Base-by-base conservation (phyloP, 2,797 vertebrate genomes). In the Sebastes reedi region DNA sequence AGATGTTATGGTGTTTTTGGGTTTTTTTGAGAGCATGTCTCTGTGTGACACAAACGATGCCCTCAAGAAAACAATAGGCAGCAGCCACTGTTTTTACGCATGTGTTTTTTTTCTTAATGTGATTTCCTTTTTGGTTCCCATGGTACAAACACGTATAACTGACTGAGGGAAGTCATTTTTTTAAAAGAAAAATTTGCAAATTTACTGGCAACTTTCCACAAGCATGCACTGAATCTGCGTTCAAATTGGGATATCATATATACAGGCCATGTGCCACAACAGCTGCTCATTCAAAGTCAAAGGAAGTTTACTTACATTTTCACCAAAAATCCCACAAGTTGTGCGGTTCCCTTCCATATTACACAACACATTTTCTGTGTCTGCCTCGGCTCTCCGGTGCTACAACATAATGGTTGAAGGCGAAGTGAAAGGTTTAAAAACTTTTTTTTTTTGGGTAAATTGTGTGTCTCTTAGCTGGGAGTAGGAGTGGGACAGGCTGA, bases 221-320 rank as follows among this genome's bases (percentile, higher is more conserved):
- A 67, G 72, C 78, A 79, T 34, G 66, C 50, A 54, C 30, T 36
- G 34, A 80, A 62, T 32, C 60, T 73, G 66, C 83, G 67, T 39
- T 58, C 42, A 81, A 78, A 84, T 34, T 54, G 67, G 50, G 25
- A 50, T 50, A 50, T 8, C 16, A 14, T 24, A 58, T 27, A 59
- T 59, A 67, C 50, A 79, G 61, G 78, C 59, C 64, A 70, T 10
- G 64, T 46, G 71, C 67, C 67, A 78, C 39, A 42, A 42, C 83
- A 81, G 75, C 77, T 81, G 79, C 77, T 79, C 78, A 80, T 71
- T 90, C 70, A 77, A 79, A 91, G 87, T 86, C 79, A 92, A 92
- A 92, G 68, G 75, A 91, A 88, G 88, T 88, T 89, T 94, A 96
- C 95, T 96, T 93, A 96, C 95, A 93, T 92, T 93, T 92, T 81